A percentile compares a stretch with the other conserved stretches of the same genome.
These are phyloP conservation scores for Dendroctonus valens DNA, from an alignment of 1,140 invertebrate genomes.

Conservation along the genomic window DNA sequence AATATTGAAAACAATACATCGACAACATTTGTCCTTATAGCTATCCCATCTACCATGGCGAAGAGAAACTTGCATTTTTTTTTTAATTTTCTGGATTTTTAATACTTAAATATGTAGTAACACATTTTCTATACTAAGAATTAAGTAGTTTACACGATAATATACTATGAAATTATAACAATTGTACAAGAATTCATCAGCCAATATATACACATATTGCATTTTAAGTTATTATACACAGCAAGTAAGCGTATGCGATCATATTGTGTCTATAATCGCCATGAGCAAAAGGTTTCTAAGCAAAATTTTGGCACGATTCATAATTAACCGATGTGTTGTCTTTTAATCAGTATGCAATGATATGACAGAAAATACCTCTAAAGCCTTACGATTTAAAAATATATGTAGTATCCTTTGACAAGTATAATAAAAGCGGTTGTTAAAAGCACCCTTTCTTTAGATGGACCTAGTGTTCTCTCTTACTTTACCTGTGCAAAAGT, in stretches of 20 bases:
- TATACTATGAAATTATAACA: constrained; percentile 52
- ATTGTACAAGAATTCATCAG: constrained; percentile 49
- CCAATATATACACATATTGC: constrained; percentile 50
- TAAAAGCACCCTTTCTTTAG: constrained; percentile 40
- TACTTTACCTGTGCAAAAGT: constrained; percentile 38
- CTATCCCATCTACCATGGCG: constrained; percentile 14
- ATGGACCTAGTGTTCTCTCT: constrained; percentile 43
- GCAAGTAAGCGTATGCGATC: constrained; percentile 48
- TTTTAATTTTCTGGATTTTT: constrained; percentile 30
- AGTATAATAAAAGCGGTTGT: constrained; percentile 23
- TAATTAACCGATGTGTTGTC: constrained; percentile 31
- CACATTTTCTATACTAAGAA: constrained; percentile 41
- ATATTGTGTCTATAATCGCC: constrained; percentile 32
- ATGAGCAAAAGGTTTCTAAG: constrained; percentile 49
- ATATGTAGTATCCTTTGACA: constrained; percentile 29
- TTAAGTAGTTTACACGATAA: constrained; percentile 42
- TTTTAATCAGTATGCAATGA: constrained; percentile 22
- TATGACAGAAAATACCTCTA: constrained; percentile 28
- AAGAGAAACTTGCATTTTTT: constrained; percentile 32
- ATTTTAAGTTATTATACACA: constrained; percentile 50
- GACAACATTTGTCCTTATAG: constrained; percentile 17
- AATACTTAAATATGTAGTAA: constrained; percentile 42
- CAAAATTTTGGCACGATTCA: constrained; percentile 48
- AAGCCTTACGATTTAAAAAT: constrained; percentile 19
- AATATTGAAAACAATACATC: constrained; percentile 4